Evolutionary conservation across 2,888 invertebrate genomes (phyloP).

Genomic region (Volucella inanis): DNA sequence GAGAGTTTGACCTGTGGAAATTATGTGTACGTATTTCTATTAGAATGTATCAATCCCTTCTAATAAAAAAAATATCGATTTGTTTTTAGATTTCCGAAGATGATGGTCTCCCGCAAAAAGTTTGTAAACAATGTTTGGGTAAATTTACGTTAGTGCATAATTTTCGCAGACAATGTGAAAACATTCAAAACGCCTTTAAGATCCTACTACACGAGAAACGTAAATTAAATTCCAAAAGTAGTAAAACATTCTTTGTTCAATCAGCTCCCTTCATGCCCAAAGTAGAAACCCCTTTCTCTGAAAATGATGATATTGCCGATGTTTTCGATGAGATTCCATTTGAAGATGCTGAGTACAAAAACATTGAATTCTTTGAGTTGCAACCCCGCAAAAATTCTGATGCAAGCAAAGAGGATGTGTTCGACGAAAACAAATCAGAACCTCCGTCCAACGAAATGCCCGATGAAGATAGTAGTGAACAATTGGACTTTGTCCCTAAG

Average conservation of each 20-base stretch:
- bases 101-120: constrained; percentile 65
- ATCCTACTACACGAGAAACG: constrained; percentile 47
- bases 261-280: constrained; percentile 19
- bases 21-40: constrained; percentile 36
- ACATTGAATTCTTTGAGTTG: constrained; percentile 52
- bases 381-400: constrained; percentile 32
- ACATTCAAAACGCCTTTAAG: constrained; percentile 63
- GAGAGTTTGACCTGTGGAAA: constrained; percentile 63
- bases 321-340: constrained; percentile 65
- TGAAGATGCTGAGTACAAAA: constrained; percentile 61
- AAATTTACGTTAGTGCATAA: constrained; percentile 60
- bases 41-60: neutral
- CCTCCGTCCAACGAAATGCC: neutral
- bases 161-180: constrained; percentile 67
- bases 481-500: constrained; percentile 29
- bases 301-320: neutral
- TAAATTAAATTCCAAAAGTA: neutral
- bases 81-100: constrained; percentile 60
- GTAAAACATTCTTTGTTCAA: neutral
- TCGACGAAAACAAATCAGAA: neutral
- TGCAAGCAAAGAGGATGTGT: neutral
- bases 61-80: neutral
- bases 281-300: constrained; percentile 13
- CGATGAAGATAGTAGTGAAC: neutral
- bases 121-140: constrained; percentile 67